Conservation (phyloP, 2,888 invertebrate species). For the Dynastes maya region DNA sequence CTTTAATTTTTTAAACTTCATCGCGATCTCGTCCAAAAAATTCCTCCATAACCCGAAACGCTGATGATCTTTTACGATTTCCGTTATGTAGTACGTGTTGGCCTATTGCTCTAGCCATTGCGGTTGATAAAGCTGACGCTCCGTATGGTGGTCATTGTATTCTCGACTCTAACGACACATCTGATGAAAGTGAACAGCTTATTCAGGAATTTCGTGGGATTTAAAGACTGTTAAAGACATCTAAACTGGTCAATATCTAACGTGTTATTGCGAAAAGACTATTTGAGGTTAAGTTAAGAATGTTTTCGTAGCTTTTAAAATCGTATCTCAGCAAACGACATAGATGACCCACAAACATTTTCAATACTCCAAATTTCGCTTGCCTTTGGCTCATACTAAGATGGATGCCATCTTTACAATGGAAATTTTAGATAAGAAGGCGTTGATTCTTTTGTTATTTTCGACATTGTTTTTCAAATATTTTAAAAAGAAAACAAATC, state of each 20-base stretch:
- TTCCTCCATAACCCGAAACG: constrained; percentile 3
- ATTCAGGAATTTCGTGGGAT: constrained; percentile 29
- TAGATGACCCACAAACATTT: constrained; percentile 40
- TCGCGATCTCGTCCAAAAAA: constrained; percentile 15
- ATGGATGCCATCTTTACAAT: constrained; percentile 37
- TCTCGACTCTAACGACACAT: constrained; percentile 47
- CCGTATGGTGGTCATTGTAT: constrained; percentile 39
- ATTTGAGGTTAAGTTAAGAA: neutral
- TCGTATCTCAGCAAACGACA: neutral
- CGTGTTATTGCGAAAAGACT: neutral
- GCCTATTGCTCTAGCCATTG: constrained; percentile 41
- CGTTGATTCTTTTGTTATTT: constrained; percentile 16
- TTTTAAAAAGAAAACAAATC: neutral
- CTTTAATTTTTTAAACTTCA: constrained; percentile 23
- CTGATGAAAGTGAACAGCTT: constrained; percentile 15
- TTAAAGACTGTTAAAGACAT: constrained; percentile 8
- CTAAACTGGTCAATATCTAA: constrained; percentile 12
- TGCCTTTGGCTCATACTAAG: constrained; percentile 38
- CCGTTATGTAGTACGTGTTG: constrained; percentile 46
- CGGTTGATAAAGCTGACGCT: constrained; percentile 47
- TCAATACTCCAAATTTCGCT: constrained; percentile 30
- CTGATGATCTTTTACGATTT: constrained; percentile 35
- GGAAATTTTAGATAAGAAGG: constrained; percentile 3
- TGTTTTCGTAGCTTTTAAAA: constrained; percentile 13
- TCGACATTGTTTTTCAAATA: neutral